These are phyloP conservation scores for Antennarius maculatus DNA, from an alignment of 2,797 vertebrate species.

Conservation along the genomic window DNA sequence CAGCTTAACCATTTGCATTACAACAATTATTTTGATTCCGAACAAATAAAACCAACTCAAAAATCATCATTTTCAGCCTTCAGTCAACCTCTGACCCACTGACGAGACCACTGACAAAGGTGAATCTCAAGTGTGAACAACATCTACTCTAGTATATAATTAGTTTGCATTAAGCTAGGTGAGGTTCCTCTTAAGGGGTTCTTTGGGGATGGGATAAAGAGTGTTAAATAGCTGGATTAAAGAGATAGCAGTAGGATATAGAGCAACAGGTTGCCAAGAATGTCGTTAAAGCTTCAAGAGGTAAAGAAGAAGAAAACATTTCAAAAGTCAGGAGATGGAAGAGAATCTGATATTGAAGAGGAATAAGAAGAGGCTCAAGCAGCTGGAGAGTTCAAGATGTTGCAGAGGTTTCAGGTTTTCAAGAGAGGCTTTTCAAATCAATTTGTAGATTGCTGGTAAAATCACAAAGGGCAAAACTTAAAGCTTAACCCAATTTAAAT, in stretches of 20 bases:
- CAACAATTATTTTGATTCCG: conserved; percentile 53
- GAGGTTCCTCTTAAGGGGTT: conserved; percentile 7
- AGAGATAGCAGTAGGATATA: neutral
- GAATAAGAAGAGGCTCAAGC: conserved; percentile 50
- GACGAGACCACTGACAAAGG: neutral
- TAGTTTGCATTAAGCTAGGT: conserved; percentile 22
- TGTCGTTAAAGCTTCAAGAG: conserved; percentile 7
- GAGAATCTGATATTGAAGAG: conserved; percentile 50
- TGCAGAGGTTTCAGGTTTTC: conserved; percentile 40
- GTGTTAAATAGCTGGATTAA: conserved; percentile 9
- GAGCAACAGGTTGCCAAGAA: conserved; percentile 35
- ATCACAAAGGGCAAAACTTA: conserved; percentile 40
- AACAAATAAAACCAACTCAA: conserved; percentile 39
- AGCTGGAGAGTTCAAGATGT: conserved; percentile 36
- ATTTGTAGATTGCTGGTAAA: conserved; percentile 56
- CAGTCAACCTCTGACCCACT: conserved; percentile 15
- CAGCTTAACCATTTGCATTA: conserved; percentile 68
- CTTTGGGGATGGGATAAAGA: conserved; percentile 11
- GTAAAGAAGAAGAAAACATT: conserved; percentile 22
- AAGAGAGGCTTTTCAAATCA: conserved; percentile 53
- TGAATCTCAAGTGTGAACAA: conserved; percentile 11
- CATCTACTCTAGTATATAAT: conserved; percentile 10
- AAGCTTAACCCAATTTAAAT: conserved; percentile 54
- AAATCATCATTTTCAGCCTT: conserved; percentile 16
- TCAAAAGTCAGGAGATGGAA: conserved; percentile 37